Percentiles rank a stretch among this genome's conserved stretches.
Evolutionary conservation across 2,113 vertebrate species (phyloP).

Genomic region (Crotalus viridis): DNA sequence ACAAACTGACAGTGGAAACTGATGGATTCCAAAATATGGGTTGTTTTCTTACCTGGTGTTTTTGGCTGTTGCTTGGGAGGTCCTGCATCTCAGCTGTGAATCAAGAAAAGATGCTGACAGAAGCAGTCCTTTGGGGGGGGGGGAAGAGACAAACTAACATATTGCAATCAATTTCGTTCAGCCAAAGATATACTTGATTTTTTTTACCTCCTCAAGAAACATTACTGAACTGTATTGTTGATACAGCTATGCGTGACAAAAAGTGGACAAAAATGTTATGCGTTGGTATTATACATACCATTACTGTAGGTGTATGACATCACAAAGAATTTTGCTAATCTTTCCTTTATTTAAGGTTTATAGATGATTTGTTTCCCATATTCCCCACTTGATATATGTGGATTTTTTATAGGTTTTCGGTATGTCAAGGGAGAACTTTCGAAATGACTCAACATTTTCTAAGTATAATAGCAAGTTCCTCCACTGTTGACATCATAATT

Average conservation of each 20-base stretch:
- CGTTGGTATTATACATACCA: slow-evolving; percentile 28
- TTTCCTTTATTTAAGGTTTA: slow-evolving; percentile 51
- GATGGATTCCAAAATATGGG: slow-evolving; percentile 20
- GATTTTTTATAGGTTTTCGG: neutral
- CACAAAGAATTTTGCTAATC: neutral
- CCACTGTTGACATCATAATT: neutral
- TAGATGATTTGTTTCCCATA: slow-evolving; percentile 45
- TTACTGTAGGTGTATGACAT: neutral
- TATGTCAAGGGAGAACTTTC: neutral
- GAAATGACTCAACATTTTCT: neutral
- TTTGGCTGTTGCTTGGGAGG: slow-evolving; percentile 33
- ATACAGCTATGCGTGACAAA: neutral
- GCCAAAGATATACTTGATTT: neutral
- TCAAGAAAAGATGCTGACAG: neutral
- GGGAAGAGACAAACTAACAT: neutral
- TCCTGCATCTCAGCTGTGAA: slow-evolving; percentile 10
- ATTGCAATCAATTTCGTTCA: slow-evolving; percentile 12
- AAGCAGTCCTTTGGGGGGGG: neutral
- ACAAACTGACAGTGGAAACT: slow-evolving; percentile 17
- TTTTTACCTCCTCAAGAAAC: slow-evolving; percentile 17
- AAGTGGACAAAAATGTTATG: neutral
- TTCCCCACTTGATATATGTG: neutral
- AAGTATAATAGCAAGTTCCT: neutral
- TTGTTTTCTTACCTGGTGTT: slow-evolving; percentile 28
- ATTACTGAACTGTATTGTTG: slow-evolving; percentile 4